Evolutionary conservation across 2,888 invertebrate genomes (phyloP).

Genomic region (Cataglyphis livida): DNA sequence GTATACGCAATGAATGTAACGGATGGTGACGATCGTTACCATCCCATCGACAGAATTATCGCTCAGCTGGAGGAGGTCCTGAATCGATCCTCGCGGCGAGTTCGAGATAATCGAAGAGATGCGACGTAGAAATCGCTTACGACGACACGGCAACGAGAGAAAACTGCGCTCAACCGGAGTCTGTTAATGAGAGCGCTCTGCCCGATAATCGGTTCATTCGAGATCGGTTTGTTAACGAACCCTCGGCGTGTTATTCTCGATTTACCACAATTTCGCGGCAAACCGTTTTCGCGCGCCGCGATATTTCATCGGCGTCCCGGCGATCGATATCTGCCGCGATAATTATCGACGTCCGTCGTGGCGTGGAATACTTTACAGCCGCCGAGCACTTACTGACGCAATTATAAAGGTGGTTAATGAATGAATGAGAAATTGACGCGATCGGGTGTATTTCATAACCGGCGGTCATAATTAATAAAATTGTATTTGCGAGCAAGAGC

Average conservation of each 20-base stretch:
- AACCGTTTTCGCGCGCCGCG: conserved; percentile 52
- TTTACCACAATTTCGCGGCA: conserved; percentile 72
- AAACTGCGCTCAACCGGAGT: conserved; percentile 28
- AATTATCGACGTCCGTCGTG: conserved; percentile 70
- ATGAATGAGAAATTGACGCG: conserved; percentile 72
- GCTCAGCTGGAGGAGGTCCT: conserved; percentile 45
- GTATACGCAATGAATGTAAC: conserved; percentile 50
- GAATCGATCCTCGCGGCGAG: not conserved
- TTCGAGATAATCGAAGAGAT: conserved; percentile 18
- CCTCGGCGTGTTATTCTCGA: conserved; percentile 72
- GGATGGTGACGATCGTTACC: conserved; percentile 59
- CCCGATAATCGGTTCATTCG: conserved; percentile 67
- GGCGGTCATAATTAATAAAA: conserved; percentile 72
- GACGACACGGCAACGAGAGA: not conserved
- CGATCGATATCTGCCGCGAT: conserved; percentile 72
- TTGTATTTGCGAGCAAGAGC: conserved; percentile 53
- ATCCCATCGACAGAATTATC: conserved; percentile 55
- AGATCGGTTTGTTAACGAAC: conserved; percentile 71
- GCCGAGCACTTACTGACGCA: conserved; percentile 66
- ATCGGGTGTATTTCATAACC: conserved; percentile 66
- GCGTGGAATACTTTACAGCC: conserved; percentile 68
- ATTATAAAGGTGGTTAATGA: conserved; percentile 73
- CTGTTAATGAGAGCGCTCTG: conserved; percentile 65
- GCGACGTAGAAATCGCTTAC: conserved; percentile 37
- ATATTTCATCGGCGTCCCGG: conserved; percentile 71